Evolutionary conservation across 1,140 invertebrate genomes (phyloP).

Genomic region (Drosophila bifasciata): DNA sequence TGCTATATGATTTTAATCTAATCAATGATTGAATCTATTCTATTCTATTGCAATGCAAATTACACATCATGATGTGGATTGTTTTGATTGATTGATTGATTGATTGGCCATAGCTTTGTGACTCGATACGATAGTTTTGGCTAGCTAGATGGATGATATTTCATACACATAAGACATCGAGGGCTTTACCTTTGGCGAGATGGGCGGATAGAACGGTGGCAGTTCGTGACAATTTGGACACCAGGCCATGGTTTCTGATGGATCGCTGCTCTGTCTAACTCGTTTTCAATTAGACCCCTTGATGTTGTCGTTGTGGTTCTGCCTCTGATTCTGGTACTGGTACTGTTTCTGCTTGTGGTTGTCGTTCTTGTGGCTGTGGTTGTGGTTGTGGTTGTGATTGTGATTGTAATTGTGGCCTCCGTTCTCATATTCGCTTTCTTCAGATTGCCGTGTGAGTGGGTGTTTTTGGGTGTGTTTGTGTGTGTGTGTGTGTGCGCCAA

Average conservation of each 20-base stretch:
- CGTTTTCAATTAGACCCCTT: conserved; percentile 45
- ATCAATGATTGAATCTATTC: neutral
- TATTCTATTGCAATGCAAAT: conserved; percentile 5
- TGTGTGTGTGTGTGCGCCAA: conserved; percentile 26
- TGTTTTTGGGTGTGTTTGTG: no score
- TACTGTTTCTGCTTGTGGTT: conserved; percentile 14
- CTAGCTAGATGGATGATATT: conserved; percentile 38
- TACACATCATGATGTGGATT: neutral
- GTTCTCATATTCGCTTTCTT: conserved; percentile 70
- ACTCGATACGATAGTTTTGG: conserved; percentile 20
- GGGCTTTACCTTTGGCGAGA: conserved; percentile 72
- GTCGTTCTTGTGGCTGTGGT: conserved; percentile 15
- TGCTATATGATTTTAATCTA: neutral
- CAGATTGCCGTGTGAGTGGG: conserved; percentile 2
- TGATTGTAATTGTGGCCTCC: conserved; percentile 41
- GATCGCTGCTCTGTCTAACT: conserved; percentile 26
- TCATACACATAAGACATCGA: conserved; percentile 48
- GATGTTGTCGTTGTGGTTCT: conserved; percentile 24
- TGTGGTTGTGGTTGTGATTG: no score
- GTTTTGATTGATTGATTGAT: conserved; percentile 37
- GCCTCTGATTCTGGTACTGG: conserved; percentile 3
- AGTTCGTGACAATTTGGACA: conserved; percentile 81
- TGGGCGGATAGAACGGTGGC: conserved; percentile 74
- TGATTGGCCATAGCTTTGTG: conserved; percentile 21
- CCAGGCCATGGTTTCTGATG: conserved; percentile 77